Conservation (phyloP, 1,140 invertebrate genomes). For the Druon quercuslanigerum region DNA sequence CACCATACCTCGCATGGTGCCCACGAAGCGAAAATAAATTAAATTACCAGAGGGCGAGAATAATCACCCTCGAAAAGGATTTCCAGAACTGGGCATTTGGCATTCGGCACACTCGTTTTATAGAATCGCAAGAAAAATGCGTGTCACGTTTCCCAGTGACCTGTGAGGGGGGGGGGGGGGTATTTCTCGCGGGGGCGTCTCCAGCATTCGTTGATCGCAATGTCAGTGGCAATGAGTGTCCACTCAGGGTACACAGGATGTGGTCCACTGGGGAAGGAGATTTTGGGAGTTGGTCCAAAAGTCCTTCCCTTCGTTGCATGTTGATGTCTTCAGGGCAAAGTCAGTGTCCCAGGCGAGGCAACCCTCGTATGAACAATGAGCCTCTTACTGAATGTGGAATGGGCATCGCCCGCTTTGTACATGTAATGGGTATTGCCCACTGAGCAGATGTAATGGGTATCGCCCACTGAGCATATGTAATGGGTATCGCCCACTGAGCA, state of each 20-base stretch:
- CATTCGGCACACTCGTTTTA: slow-evolving; percentile 11
- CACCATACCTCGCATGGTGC: neutral
- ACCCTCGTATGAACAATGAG: slow-evolving; percentile 51
- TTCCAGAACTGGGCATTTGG: neutral
- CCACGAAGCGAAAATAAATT: neutral
- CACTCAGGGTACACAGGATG: slow-evolving; percentile 31
- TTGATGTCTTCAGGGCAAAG: slow-evolving; percentile 44
- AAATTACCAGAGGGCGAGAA: neutral
- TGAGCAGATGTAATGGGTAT: no score
- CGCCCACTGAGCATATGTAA: no score
- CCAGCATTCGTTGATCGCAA: slow-evolving; percentile 5
- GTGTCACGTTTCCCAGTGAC: slow-evolving; percentile 17
- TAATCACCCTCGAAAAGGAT: slow-evolving; percentile 14
- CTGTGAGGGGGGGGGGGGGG: slow-evolving; percentile 12
- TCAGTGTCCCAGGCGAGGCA: slow-evolving; percentile 37
- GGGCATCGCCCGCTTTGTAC: neutral
- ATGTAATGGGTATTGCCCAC: no score
- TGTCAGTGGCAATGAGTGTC: slow-evolving; percentile 10
- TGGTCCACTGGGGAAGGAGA: neutral
- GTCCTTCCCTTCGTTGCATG: slow-evolving; percentile 38
- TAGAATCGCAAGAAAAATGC: slow-evolving; percentile 11
- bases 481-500: no score
- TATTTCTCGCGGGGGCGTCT: slow-evolving; percentile 36
- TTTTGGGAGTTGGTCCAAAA: slow-evolving; percentile 32
- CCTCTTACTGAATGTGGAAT: slow-evolving; percentile 41